These are phyloP conservation scores for Diprion similis DNA, from an alignment of 1,140 invertebrate genomes.

Conservation along the genomic window DNA sequence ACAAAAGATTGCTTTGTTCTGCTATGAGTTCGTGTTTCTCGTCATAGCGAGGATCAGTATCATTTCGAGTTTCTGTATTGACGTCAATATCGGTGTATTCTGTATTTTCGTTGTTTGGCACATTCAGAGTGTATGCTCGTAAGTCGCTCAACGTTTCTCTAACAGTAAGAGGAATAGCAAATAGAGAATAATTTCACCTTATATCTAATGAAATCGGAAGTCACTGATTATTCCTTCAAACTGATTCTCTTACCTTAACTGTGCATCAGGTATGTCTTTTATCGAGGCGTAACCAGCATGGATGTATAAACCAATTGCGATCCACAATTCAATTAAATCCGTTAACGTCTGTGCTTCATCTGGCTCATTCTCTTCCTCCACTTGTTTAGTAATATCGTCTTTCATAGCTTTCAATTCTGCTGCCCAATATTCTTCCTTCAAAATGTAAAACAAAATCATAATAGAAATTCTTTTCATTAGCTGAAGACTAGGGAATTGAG, in stretches of 20 bases:
- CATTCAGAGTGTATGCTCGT: constrained; percentile 17
- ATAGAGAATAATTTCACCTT: constrained; percentile 11
- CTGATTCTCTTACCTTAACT: constrained; percentile 39
- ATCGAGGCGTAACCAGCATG: constrained; percentile 41
- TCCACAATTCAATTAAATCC: constrained; percentile 53
- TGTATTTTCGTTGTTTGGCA: constrained; percentile 17
- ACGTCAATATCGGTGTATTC: neutral
- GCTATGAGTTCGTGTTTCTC: constrained; percentile 34
- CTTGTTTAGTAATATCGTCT: constrained; percentile 23
- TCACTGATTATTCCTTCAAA: neutral
- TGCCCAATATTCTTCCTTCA: constrained; percentile 20
- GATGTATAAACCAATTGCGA: constrained; percentile 47
- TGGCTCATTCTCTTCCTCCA: constrained; percentile 26
- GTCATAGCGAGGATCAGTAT: constrained; percentile 23
- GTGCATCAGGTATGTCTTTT: constrained; percentile 42
- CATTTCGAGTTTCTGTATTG: constrained; percentile 12
- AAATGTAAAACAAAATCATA: constrained; percentile 11
- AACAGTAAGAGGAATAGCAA: constrained; percentile 21
- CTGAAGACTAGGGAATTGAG: too few species aligned
- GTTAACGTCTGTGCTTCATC: constrained; percentile 37
- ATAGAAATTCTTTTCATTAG: neutral
- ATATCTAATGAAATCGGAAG: neutral
- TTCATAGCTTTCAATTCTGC: constrained; percentile 36
- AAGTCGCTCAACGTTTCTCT: constrained; percentile 41
- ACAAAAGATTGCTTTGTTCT: constrained; percentile 38